Percentiles rank a stretch among this genome's conserved stretches.
phyloP scores from a whole-genome alignment of 2,888 invertebrate genomes.

The Hipparchia semele region DNA sequence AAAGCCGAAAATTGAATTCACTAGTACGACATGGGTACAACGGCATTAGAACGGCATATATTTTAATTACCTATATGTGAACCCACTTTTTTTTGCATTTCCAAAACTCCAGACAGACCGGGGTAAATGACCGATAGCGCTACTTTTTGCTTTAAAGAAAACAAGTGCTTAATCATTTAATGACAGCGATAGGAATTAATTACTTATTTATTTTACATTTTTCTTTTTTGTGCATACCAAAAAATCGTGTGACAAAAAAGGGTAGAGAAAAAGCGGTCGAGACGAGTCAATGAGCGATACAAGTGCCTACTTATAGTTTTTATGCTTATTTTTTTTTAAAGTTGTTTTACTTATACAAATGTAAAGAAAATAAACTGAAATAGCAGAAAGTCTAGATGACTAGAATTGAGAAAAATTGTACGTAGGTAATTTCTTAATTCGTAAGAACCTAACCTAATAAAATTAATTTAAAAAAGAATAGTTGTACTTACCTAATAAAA shows the following conservation, averaged over 20 bases:
- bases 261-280: slow-evolving; percentile 13
- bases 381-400: too few relatives aligned
- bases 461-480: too few relatives aligned
- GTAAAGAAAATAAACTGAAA: too few relatives aligned
- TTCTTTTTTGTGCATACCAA: slow-evolving; percentile 25
- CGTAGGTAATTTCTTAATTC: too few relatives aligned
- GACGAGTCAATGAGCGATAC: slow-evolving; percentile 32
- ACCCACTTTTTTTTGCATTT: neutral
- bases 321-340: too few relatives aligned
- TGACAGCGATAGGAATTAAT: slow-evolving; percentile 29
- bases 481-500: too few relatives aligned
- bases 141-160: slow-evolving; percentile 28
- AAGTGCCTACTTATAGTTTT: slow-evolving; percentile 3
- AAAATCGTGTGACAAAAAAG: slow-evolving; percentile 28
- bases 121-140: slow-evolving; percentile 23
- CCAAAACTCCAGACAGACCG: neutral
- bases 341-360: too few relatives aligned
- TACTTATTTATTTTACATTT: slow-evolving; percentile 31
- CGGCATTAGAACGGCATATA: neutral
- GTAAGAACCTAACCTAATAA: too few relatives aligned
- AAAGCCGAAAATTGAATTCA: slow-evolving; percentile 1
- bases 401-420: too few relatives aligned
- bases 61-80: neutral
- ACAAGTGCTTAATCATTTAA: slow-evolving; percentile 31
- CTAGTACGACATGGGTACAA: neutral